phyloP scores from a whole-genome alignment of 2,797 vertebrate genomes.

The Cynopterus sphinx region DNA sequence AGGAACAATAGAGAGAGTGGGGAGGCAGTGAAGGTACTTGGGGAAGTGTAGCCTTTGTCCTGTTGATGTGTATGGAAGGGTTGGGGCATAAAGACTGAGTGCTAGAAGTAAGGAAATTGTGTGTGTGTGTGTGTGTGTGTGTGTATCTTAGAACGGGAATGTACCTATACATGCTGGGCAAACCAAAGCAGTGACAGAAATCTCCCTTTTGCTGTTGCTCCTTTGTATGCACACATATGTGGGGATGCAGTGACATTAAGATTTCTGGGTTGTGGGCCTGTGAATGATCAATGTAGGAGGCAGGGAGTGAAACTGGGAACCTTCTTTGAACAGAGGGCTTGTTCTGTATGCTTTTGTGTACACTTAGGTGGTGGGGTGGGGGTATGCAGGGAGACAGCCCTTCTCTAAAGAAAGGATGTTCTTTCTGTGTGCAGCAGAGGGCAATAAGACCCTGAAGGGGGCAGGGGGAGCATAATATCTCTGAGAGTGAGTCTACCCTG shows the following conservation, averaged over 20 bases:
- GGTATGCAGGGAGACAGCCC: neutral
- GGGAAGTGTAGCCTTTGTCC: neutral
- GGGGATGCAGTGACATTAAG: neutral
- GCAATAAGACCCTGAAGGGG: neutral
- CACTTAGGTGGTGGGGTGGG: neutral
- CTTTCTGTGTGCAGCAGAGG: neutral
- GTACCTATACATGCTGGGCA: neutral
- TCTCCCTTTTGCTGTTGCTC: neutral
- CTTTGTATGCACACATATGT: neutral
- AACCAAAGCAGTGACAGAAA: slow-evolving; percentile 4
- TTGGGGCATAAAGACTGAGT: slow-evolving; percentile 1
- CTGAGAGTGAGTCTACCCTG: neutral
- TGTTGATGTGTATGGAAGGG: neutral
- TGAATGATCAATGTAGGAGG: neutral
- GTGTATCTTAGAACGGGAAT: neutral
- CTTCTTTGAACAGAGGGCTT: neutral
- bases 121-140: neutral
- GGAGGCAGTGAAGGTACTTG: neutral
- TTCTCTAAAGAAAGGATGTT: neutral
- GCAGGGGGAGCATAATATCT: neutral
- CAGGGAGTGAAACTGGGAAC: slow-evolving; percentile 31
- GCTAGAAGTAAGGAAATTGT: neutral
- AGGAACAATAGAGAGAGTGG: neutral
- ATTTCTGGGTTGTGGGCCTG: neutral
- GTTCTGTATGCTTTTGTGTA: neutral